Evolutionary conservation across 2,113 vertebrate genomes (phyloP).

Genomic region (Chrysemys picta): DNA sequence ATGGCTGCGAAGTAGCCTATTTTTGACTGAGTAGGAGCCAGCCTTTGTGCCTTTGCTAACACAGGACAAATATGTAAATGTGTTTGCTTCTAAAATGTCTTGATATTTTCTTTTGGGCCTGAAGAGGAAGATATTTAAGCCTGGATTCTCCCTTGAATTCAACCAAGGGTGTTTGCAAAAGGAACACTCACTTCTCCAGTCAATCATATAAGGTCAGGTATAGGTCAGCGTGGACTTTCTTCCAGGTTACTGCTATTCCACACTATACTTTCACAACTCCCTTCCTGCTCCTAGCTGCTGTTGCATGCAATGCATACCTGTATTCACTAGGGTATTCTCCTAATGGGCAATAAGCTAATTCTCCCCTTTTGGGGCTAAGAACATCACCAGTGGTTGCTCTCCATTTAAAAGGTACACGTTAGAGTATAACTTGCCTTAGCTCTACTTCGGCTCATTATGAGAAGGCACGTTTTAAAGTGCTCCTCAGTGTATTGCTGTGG

Average conservation of each 20-base stretch:
- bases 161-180: not conserved
- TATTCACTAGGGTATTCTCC: not conserved
- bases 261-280: not conserved
- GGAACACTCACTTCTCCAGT: not conserved
- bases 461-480: not conserved
- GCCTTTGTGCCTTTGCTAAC: not conserved
- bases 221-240: not conserved
- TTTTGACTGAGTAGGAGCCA: not conserved
- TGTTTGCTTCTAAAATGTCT: not conserved
- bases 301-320: not conserved
- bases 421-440: not conserved
- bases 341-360: not conserved
- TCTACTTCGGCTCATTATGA: not conserved
- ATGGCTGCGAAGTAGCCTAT: too few species aligned
- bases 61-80: not conserved
- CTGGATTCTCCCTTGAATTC: not conserved
- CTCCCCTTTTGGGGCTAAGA: not conserved
- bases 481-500: not conserved
- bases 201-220: slow-evolving; percentile 4
- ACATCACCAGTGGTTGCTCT: not conserved
- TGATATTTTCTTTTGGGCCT: not conserved
- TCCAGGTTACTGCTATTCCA: not conserved
- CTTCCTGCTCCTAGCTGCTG: not conserved
- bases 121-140: not conserved
- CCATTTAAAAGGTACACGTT: not conserved